A percentile compares a stretch with the other conserved stretches of the same genome.
Conservation (phyloP, 2,888 invertebrate species). For the Nymphalis c-album region DNA sequence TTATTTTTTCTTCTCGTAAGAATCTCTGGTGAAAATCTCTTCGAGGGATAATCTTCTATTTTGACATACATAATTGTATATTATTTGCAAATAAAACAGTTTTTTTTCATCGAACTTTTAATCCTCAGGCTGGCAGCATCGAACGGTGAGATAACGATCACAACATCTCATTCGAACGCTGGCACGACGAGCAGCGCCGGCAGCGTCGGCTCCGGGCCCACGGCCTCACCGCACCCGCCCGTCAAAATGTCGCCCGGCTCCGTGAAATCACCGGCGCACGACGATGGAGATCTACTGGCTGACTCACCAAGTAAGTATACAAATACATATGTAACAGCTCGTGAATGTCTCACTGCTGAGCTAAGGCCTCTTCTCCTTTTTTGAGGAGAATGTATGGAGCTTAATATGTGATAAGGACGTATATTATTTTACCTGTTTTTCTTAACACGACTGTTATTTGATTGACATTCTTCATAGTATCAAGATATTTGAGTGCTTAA, state of each 20-base stretch:
- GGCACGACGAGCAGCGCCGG: conserved; percentile 76
- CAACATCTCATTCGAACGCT: conserved; percentile 85
- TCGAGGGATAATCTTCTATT: too few relatives aligned
- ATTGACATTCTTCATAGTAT: too few relatives aligned
- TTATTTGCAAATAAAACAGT: not conserved
- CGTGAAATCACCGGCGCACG: conserved; percentile 83
- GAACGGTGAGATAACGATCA: conserved; percentile 92
- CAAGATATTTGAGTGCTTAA: too few relatives aligned
- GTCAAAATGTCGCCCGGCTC: conserved; percentile 85
- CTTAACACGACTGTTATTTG: too few relatives aligned
- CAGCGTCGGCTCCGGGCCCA: conserved; percentile 70
- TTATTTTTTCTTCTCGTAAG: too few relatives aligned
- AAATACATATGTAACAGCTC: not conserved
- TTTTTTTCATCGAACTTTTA: not conserved
- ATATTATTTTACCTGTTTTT: too few relatives aligned
- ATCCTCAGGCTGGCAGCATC: conserved; percentile 84
- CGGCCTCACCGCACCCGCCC: conserved; percentile 76
- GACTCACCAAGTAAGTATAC: conserved; percentile 92
- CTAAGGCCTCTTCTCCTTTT: too few relatives aligned
- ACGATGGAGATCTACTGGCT: conserved; percentile 87
- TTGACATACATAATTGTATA: too few relatives aligned
- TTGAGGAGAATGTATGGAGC: too few relatives aligned
- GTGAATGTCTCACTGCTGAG: not conserved
- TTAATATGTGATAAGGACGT: too few relatives aligned
- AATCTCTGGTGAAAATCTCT: too few relatives aligned